Base-by-base conservation (phyloP, 2,113 vertebrate species). In the Perccottus glenii region DNA sequence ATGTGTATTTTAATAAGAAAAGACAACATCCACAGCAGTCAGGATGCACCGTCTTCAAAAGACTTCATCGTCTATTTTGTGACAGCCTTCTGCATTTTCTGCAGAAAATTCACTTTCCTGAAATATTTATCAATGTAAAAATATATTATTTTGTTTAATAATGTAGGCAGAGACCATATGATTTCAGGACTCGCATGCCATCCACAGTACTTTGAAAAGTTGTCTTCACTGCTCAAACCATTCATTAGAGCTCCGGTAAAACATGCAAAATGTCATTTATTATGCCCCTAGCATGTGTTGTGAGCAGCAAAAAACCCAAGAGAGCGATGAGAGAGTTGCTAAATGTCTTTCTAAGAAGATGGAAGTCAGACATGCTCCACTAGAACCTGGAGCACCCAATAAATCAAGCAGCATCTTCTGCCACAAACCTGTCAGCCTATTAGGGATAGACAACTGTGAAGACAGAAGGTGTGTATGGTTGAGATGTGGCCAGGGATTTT, bases 391-490 rank as follows among this genome's bases (percentile, higher is more conserved):
- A 80, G 78, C 75, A 75, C n/a, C 82, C 83, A 85, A 91, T 92
- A 91, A 91, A 91, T 92, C 89, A 89, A 82, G 36, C 72, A 60
- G 80, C 78, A 81, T 87, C 81, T 64, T 73, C 75, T 75, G 81
- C 79, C 90, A 88, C 84, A 82, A 78, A 89, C 73, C 75, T 86
- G 85, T 88, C 87, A 86, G 53, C 82, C 75, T 89, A 89, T 87
- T 89, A 85, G 80, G 75, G 70, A 75, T 75, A 82, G 86, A 85
- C 78, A 82, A 85, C 64, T 78, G 73, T 67, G 81, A 81, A 86
- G 84, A 88, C 84, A 86, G 85, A 83, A 88, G 82, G 79, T 76
- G 83, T 69, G 70, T 68, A 69, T 40, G 70, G 77, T 43, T 76
- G 78, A 81, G 53, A 72, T 70, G 74, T 77, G 55, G 53, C 69